Percentiles rank a stretch among this genome's conserved stretches.
These are phyloP conservation scores for Callipepla californica DNA, from an alignment of 2,113 vertebrate species.

Conservation along the genomic window DNA sequence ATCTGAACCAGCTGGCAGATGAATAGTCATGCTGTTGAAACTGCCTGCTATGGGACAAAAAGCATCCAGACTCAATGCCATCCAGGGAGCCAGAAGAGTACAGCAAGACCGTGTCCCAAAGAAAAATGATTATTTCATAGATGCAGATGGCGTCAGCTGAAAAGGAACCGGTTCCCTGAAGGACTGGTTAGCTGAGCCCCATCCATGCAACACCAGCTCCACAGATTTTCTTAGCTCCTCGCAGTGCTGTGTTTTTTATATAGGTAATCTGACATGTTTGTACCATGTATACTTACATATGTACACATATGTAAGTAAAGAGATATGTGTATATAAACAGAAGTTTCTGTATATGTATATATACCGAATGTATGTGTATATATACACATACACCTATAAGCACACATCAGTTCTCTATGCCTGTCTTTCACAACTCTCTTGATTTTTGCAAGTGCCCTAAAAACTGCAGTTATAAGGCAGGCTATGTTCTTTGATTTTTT, in stretches of 20 bases:
- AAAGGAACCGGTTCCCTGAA: neutral
- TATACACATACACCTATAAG: rapidly evolving
- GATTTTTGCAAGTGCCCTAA: neutral
- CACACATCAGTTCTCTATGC: neutral
- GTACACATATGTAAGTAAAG: rapidly evolving
- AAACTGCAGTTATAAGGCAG: neutral
- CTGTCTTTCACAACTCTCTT: neutral
- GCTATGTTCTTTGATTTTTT: neutral
- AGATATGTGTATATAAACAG: too few relatives aligned
- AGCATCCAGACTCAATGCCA: neutral
- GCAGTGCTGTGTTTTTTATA: neutral
- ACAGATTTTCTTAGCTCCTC: neutral
- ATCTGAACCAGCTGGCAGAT: neutral
- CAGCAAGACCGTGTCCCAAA: rapidly evolving
- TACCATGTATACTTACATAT: neutral
- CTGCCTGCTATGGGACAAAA: neutral
- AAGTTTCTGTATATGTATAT: too few relatives aligned
- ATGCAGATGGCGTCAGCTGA: neutral
- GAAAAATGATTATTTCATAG: neutral
- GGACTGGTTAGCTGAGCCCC: neutral
- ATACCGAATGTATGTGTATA: neutral
- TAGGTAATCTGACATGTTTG: neutral
- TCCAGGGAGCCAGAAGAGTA: neutral
- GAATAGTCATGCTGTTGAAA: neutral
- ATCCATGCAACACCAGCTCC: neutral